Percentiles rank a stretch among this genome's conserved stretches.
Evolutionary conservation across 2,888 invertebrate genomes (phyloP).

Genomic region (Drosophila austrosaltans): DNA sequence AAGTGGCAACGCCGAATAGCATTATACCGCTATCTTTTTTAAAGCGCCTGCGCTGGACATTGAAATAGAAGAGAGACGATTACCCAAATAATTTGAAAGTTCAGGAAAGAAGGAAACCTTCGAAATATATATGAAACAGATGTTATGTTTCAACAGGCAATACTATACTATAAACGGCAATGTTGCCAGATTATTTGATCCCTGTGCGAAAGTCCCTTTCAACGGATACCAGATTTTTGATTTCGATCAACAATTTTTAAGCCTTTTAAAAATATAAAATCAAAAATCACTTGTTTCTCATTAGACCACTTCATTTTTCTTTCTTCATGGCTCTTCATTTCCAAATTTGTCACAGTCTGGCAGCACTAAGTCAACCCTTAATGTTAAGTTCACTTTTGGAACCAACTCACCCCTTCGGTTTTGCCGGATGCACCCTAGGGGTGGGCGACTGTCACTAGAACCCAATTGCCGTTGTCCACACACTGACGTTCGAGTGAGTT

Average conservation of each 20-base stretch:
- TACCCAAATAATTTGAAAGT: neutral
- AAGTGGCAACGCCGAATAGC: constrained; percentile 45
- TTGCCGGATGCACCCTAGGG: constrained; percentile 1
- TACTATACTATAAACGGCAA: neutral
- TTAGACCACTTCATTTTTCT: too few relatives aligned
- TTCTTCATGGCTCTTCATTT: neutral
- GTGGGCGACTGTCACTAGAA: neutral
- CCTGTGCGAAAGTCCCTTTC: too few relatives aligned
- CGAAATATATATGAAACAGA: neutral
- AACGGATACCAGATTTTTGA: neutral
- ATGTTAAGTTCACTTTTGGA: neutral
- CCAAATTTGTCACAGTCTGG: neutral
- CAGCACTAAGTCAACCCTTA: neutral
- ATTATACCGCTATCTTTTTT: constrained; percentile 21
- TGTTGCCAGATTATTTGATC: neutral
- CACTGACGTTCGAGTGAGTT: too few relatives aligned
- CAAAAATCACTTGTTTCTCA: neutral
- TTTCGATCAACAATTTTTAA: too few relatives aligned
- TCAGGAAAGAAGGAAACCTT: neutral
- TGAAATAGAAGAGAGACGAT: neutral
- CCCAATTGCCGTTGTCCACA: neutral
- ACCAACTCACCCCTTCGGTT: neutral
- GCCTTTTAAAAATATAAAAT: too few relatives aligned
- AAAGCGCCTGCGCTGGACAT: constrained; percentile 15
- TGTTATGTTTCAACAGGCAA: neutral